Evolutionary conservation across 2,797 vertebrate species (phyloP).

Genomic region (Picus viridis): DNA sequence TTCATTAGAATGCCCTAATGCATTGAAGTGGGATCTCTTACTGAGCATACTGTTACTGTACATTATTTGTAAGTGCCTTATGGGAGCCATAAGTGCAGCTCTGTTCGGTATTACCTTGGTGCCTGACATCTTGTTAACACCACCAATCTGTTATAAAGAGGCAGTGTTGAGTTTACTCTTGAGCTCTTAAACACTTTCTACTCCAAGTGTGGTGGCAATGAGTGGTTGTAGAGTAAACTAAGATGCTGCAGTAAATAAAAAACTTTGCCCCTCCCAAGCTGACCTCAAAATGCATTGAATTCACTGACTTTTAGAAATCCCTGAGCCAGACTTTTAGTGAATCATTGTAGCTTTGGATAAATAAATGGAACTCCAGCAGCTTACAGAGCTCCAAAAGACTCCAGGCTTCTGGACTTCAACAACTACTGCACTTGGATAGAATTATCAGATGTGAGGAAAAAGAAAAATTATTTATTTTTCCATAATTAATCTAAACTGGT

Average conservation of each 20-base stretch:
- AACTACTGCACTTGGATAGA: not conserved
- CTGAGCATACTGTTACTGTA: slow-evolving; percentile 1
- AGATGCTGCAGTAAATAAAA: slow-evolving; percentile 6
- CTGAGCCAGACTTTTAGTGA: not conserved
- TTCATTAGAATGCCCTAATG: slow-evolving; percentile 23
- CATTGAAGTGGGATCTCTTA: not conserved
- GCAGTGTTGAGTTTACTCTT: not conserved
- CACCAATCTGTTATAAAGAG: not conserved
- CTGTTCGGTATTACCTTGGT: not conserved
- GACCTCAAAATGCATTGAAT: not conserved
- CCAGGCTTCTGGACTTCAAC: not conserved
- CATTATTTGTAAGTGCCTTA: slow-evolving; percentile 27
- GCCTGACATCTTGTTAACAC: slow-evolving; percentile 11
- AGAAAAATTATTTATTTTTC: not conserved
- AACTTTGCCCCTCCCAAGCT: not conserved
- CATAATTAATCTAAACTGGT: not conserved
- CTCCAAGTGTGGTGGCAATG: not conserved
- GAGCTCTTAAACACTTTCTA: not conserved
- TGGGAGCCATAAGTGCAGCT: slow-evolving; percentile 1
- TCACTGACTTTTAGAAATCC: not conserved
- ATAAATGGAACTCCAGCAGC: not conserved
- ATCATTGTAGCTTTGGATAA: not conserved
- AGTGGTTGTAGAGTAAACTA: not conserved
- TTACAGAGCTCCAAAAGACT: not conserved
- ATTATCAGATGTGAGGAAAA: not conserved